These are phyloP conservation scores for Cataglyphis hispanica DNA, from an alignment of 1,140 invertebrate genomes.

Conservation along the genomic window DNA sequence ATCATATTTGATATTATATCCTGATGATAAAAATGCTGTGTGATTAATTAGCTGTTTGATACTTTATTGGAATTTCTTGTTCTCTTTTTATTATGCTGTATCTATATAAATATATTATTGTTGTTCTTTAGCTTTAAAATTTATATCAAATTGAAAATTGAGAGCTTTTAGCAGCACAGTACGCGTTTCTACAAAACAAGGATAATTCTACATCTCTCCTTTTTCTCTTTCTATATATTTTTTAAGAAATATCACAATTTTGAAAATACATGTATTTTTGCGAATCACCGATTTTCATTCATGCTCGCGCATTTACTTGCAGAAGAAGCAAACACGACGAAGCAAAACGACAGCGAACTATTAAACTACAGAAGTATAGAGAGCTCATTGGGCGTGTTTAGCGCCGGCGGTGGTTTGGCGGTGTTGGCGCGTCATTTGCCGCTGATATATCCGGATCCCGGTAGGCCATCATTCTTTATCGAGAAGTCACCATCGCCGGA, in stretches of 20 bases:
- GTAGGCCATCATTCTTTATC: slow-evolving; percentile 84
- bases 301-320: background rate
- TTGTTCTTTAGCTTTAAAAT: too few species aligned
- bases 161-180: too few species aligned
- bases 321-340: slow-evolving; percentile 73
- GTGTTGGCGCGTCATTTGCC: slow-evolving; percentile 95
- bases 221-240: too few species aligned
- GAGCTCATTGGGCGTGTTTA: slow-evolving; percentile 93
- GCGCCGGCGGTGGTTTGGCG: slow-evolving; percentile 94
- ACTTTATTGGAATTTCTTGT: too few species aligned
- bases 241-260: background rate
- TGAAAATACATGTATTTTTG: background rate
- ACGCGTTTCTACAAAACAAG: too few species aligned
- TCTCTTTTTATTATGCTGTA: too few species aligned
- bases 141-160: too few species aligned
- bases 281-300: background rate
- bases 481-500: slow-evolving; percentile 87
- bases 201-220: too few species aligned
- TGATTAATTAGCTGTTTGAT: too few species aligned
- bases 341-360: slow-evolving; percentile 76
- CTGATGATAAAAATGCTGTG: too few species aligned
- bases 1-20: too few species aligned
- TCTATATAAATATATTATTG: too few species aligned
- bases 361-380: slow-evolving; percentile 86
- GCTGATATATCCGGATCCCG: slow-evolving; percentile 93